phyloP scores from a whole-genome alignment of 2,888 invertebrate species.

The Lycaena phlaeas region DNA sequence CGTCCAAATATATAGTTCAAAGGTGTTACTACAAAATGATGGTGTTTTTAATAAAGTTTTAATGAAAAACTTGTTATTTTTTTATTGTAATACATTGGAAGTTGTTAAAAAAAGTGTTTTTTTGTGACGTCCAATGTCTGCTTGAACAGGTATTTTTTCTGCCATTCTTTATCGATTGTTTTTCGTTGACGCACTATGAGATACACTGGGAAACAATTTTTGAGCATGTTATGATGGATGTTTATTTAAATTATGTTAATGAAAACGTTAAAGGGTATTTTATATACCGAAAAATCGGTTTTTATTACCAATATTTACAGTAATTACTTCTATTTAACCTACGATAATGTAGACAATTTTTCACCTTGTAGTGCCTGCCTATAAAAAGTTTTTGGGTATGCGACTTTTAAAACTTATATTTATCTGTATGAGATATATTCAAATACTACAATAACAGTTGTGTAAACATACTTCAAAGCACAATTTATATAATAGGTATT shows the following conservation, averaged over 20 bases:
- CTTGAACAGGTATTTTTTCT: conserved; percentile 15
- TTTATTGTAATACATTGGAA: conserved; percentile 37
- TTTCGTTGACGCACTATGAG: conserved; percentile 20
- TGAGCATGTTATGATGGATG: background rate
- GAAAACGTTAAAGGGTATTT: background rate
- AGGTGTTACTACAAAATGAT: conserved; percentile 15
- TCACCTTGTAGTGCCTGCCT: too few relatives aligned
- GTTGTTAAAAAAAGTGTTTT: conserved; percentile 26
- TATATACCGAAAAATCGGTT: background rate
- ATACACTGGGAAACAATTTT: background rate
- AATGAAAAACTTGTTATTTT: conserved; percentile 33
- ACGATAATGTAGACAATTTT: background rate
- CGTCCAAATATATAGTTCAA: conserved; percentile 14
- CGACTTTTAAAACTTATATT: too few relatives aligned
- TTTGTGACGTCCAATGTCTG: conserved; percentile 14
- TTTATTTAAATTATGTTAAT: background rate
- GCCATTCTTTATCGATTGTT: conserved; percentile 39
- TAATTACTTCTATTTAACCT: background rate
- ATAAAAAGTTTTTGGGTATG: too few relatives aligned
- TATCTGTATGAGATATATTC: too few relatives aligned
- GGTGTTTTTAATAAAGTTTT: conserved; percentile 30
- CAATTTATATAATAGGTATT: too few relatives aligned
- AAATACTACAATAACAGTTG: too few relatives aligned
- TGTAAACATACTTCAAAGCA: too few relatives aligned
- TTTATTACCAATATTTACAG: background rate